phyloP scores from a whole-genome alignment of 2,797 vertebrate species.

The Caiman crocodilus region DNA sequence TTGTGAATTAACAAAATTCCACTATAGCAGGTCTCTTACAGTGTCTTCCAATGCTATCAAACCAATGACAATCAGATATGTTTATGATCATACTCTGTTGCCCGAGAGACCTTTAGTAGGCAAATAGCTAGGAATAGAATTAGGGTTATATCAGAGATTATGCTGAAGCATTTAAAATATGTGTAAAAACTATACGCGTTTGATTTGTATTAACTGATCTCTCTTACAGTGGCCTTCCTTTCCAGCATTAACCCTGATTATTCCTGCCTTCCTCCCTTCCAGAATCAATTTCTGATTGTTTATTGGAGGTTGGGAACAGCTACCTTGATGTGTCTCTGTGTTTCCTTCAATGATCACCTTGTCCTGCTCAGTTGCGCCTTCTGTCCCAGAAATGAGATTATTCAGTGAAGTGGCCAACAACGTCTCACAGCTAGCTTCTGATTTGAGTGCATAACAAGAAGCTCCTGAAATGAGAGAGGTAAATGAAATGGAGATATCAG shows the following conservation, averaged over 20 bases:
- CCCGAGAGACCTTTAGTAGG: neutral
- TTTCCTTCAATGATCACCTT: slow-evolving; percentile 47
- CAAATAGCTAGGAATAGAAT: neutral
- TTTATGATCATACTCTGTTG: neutral
- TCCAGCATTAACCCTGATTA: neutral
- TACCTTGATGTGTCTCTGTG: slow-evolving; percentile 40
- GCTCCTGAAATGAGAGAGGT: slow-evolving; percentile 33
- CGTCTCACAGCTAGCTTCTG: neutral
- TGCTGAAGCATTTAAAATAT: neutral
- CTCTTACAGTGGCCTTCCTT: neutral
- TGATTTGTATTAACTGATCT: neutral
- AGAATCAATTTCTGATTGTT: neutral
- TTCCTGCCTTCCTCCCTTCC: slow-evolving; percentile 16
- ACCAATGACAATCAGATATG: neutral
- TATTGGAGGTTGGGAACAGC: neutral
- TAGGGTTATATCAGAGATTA: neutral
- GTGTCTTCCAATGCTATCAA: neutral
- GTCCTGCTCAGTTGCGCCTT: slow-evolving; percentile 37
- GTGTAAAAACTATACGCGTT: neutral
- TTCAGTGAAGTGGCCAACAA: slow-evolving; percentile 19
- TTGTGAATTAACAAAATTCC: neutral
- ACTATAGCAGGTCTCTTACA: neutral
- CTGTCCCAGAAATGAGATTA: slow-evolving; percentile 26
- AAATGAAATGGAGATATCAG: neutral
- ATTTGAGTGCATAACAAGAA: neutral